Base-by-base conservation (phyloP, 2,888 invertebrate genomes). In the Epicampocera succincta region DNA sequence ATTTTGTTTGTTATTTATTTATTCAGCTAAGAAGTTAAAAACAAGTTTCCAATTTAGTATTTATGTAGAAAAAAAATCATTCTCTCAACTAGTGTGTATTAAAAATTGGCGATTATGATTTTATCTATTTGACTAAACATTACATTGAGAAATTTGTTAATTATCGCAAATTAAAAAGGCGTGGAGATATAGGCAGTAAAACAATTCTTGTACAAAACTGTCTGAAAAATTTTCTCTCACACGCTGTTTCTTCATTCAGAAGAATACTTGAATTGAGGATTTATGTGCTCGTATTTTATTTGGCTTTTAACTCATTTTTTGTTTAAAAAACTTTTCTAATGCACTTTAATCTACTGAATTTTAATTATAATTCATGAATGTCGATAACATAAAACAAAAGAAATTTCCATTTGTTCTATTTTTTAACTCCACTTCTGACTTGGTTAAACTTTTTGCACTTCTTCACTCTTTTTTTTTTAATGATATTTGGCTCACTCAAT, bases 1-100 rank as follows among this genome's bases (percentile, higher is more conserved):
- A 25, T 74, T 65, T 33, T 54, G 68, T 25, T 74, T 74, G 42
- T 69, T 65, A 33, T 33, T 33, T 42, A 52, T 68, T 68, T 65
- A 40, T 54, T 65, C 19, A 50, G 46, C 50, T 54, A 52, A 60
- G 56, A 38, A 60, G 54, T 54, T 48, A 48, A 75, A 66, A 81
- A 76, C 76, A 73, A 81, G 76, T 76, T 76, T 80, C 63, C n/a
- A 19, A 65, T 58, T 78, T 42, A 40, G 33, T 33, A 38, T 60
- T 71, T 72, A 48, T 50, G 48, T 40, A 13, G 29, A 15, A 69
- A 69, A 52, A 21, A 54, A 63, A 69, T 68, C 38, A 52, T 44
- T 61, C 61, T 63, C 52, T 48, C 44, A 33, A 40, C n/a, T n/a
- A 50, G 52, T 38, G n/a, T 65, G 15, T 58, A 61, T 42, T n/a